Conservation (phyloP, 2,113 vertebrate genomes). For the Petrocephalus zakoni region DNA sequence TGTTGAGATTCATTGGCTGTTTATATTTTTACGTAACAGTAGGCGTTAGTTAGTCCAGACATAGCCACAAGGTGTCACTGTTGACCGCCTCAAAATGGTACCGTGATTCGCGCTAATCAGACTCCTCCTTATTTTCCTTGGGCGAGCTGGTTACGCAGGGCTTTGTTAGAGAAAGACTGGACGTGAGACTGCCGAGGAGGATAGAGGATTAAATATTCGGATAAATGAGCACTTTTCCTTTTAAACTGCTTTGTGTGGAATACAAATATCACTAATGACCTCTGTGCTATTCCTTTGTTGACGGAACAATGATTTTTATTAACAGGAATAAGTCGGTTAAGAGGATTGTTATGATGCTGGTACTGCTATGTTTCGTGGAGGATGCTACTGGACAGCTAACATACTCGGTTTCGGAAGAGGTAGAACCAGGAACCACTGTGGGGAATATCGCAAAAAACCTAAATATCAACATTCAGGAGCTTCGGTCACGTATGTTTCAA, state of each 20-base stretch:
- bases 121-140: conserved; percentile 48
- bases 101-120: background rate
- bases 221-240: background rate
- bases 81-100: conserved; percentile 40
- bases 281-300: background rate
- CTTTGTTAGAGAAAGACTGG: conserved; percentile 38
- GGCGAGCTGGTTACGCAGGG: conserved; percentile 15
- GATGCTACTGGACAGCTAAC: conserved; percentile 41
- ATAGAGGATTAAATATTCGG: background rate
- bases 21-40: background rate
- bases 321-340: background rate
- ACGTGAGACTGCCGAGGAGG: background rate
- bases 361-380: conserved; percentile 29
- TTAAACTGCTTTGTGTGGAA: background rate
- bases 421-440: conserved; percentile 38
- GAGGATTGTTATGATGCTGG: conserved; percentile 23
- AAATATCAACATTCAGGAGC: conserved; percentile 36
- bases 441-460: conserved; percentile 52
- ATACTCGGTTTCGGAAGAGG: conserved; percentile 46
- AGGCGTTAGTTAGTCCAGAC: background rate
- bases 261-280: background rate
- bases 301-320: conserved; percentile 37
- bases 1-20: background rate
- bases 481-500: conserved; percentile 47
- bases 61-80: conserved; percentile 48